Evolutionary conservation across 2,797 vertebrate species (phyloP).

Genomic region (Premnoplex brunnescens): DNA sequence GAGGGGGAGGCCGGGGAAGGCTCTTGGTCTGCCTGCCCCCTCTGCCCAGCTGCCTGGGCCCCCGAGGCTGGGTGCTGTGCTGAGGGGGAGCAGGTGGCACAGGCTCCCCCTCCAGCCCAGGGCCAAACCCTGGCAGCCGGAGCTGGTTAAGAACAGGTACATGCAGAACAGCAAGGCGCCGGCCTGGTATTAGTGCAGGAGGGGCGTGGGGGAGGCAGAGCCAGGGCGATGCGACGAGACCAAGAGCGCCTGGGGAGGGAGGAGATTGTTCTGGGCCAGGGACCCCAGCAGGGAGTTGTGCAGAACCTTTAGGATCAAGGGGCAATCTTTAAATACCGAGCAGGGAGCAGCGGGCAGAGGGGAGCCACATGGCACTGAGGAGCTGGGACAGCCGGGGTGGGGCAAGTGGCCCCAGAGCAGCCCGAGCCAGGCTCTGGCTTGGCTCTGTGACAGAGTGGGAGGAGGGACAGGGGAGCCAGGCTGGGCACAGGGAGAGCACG

Average conservation of each 20-base stretch:
- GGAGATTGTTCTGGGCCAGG: background rate
- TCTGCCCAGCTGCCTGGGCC: background rate
- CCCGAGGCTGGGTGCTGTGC: background rate
- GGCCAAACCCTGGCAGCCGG: background rate
- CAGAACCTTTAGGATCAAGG: slow-evolving; percentile 5
- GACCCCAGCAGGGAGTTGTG: slow-evolving; percentile 26
- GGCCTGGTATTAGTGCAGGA: slow-evolving; percentile 41
- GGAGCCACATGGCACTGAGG: slow-evolving; percentile 40
- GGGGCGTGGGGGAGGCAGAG: background rate
- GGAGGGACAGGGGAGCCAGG: background rate
- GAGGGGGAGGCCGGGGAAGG: background rate
- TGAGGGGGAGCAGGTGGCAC: background rate
- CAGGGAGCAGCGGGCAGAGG: background rate
- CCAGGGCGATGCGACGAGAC: background rate
- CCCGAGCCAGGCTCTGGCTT: background rate
- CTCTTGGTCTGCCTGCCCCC: background rate
- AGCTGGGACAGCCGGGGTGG: background rate
- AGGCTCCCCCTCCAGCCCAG: background rate
- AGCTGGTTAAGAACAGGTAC: slow-evolving; percentile 39
- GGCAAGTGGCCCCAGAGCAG: background rate
- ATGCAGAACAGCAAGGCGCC: slow-evolving; percentile 70
- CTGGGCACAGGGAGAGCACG: slow-evolving; percentile 11
- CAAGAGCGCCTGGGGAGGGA: background rate
- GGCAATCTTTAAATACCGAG: slow-evolving; percentile 49
- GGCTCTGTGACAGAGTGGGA: background rate